Base-by-base conservation (phyloP, 2,113 vertebrate genomes). In the Peromyscus polionotus region DNA sequence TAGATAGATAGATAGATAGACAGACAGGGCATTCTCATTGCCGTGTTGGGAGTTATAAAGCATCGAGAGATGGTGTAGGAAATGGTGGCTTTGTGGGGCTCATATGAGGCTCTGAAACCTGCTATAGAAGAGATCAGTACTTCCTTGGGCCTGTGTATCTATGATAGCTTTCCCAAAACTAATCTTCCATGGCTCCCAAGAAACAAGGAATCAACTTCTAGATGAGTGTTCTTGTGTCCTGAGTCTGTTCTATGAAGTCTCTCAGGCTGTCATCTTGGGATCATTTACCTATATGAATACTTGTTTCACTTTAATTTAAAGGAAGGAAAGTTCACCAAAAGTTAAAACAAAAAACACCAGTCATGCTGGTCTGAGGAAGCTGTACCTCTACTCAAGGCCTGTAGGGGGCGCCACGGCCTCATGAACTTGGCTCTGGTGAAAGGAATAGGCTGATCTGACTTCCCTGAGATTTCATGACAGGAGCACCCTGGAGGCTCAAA, bases 341-440 rank as follows among this genome's bases (percentile, higher is more conserved):
- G 33, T n/a, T 54, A n/a, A 68, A 96, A 81, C 19, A 51, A 54
- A 73, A 87, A 73, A 11, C 26, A 14, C 73, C 39, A 90, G 51
- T 11, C 57, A 76, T 0, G 0, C 6, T 5, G 3, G 39, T 85
- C 17, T 45, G 42, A 81, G 39, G 86, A 2, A 2, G 45, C 1
- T 94, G 98, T 88, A 97, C 1, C 14, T 42, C 70, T 1, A 0
- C 0, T 5, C 0, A 5, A 0, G 73, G 79, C 98, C 98, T 98
- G 98, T 97, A 98, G 98, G 97, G 97, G 98, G 98, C 91, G 61
- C 4, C 1, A 90, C 72, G 76, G 98, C 68, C 39, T 85, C 96
- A 97, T 0, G 75, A 97, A 98, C 97, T 1, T 54, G 1, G 28
- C 2, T 75, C 31, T 51, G 4, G 73, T 6, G 6, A 57, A 3